Evolutionary conservation across 2,797 vertebrate genomes (phyloP), one percentile per base, ranked within the genome.

Genomic region (Falco naumanni): DNA sequence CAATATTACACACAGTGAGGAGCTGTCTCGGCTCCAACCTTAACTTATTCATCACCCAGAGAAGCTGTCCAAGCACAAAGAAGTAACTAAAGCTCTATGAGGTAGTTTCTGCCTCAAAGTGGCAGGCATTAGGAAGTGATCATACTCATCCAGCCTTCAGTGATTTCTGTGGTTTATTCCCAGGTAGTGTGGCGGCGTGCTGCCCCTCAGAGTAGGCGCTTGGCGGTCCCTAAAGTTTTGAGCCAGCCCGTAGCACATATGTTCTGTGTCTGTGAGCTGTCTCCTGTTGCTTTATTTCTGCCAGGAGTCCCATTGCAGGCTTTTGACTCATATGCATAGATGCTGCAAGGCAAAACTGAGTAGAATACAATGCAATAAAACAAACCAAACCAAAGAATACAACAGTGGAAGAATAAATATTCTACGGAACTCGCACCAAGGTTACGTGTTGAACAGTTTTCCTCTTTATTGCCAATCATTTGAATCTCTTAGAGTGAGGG

Each of bases 381-480:
- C 59, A 89, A 89, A 97, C 65, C 65, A 81, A 75, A 89, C 13
- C 56, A 80, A 96, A 90, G 64, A 95, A 94, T 87, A 92, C 57
- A 95, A 77, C 77, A 86, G 83, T 13, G 9, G 77, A 81, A 93
- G 94, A 96, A 98, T 98, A 98, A 97, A 98, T 98, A 98, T 98
- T 93, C 95, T 60, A 76, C 89, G 68, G 89, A 97, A 93, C 79
- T 95, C 12, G 10, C 16, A 68, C 88, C 98, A 98, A 98, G 98
- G 98, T 98, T 98, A 97, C 95, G 87, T 92, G 93, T 96, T 95
- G 97, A 98, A 97, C 82, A 84, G 91, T 97, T 98, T 98, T 96
- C 87, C 90, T 96, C 94, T 97, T 98, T 98, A 97, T 95, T 98
- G 97, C 98, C 97, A 98, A 97, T 97, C 96, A 97, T 98, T 97